Base-by-base conservation (phyloP, 2,888 invertebrate genomes). In the Hedya salicella region DNA sequence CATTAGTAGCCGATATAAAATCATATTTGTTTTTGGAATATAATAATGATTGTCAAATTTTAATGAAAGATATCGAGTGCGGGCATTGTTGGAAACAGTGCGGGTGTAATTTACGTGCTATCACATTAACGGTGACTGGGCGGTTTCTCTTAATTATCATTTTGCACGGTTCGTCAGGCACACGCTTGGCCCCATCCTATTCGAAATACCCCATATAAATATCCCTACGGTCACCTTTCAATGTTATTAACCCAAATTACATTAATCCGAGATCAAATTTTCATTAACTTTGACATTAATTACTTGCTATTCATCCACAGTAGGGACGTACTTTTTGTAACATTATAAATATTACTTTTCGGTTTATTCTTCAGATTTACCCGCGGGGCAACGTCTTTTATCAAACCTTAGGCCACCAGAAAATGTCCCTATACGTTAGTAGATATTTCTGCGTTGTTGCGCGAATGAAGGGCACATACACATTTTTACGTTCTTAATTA, bases 121-220 rank as follows among this genome's bases (percentile, higher is more conserved):
- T 89, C 89, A 86, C 84, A 89, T 90, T 89, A 87, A 87, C 85
- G 88, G 89, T 91, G 91, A 91, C 89, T 86, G 90, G 88, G 89
- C 89, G 88, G 89, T 88, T 91, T 89, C 89, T 88, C 86, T 91
- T 92, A 91, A 92, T 92, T 92, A 92, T 91, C 88, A 91, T 91
- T 92, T 89, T 87, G 88, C 88, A 89, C 86, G 91, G 89, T 89
- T 89, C 90, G 91, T 88, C 90, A 88, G 84, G 72, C 86, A 81
- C 85, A 81, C 81, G 84, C 79, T 80, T 76, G 82, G 78, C 74
- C 83, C 81, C 63, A 61, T 67, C 59, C 68, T 78, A 78, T 80
- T 78, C 71, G 75, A 72, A 76, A 69, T 62, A 44, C 56, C 65
- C 70, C 59, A 56, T 44, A 62, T 56, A 67, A 67, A 56, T 56